Conservation (phyloP, 2,797 vertebrate species). For the Mastacembelus armatus region DNA sequence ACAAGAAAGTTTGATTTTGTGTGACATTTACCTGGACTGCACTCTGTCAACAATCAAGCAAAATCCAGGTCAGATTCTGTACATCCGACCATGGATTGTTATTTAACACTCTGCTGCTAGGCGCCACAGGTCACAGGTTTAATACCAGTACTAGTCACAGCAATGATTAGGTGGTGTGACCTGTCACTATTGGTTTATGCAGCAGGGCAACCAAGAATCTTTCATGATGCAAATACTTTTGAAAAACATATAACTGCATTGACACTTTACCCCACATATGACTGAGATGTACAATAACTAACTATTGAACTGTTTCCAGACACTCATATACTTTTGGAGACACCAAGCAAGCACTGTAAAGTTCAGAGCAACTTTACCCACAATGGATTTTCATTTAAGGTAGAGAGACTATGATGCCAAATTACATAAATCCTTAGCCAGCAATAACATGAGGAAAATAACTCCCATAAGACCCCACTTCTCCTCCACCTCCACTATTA, state of each 20-base stretch:
- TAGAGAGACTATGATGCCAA: slow-evolving; percentile 23
- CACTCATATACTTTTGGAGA: slow-evolving; percentile 20
- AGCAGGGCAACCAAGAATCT: neutral
- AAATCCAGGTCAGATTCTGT: slow-evolving; percentile 24
- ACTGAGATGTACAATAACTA: neutral
- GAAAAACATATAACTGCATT: neutral
- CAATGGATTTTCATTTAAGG: slow-evolving; percentile 58
- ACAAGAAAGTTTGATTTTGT: slow-evolving; percentile 45
- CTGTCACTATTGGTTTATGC: neutral
- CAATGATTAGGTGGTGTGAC: too few species aligned
- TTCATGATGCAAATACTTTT: neutral
- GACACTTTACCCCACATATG: neutral
- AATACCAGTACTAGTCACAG: neutral
- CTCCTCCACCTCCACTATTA: slow-evolving; percentile 36
- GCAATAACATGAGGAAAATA: slow-evolving; percentile 41
- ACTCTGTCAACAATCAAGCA: slow-evolving; percentile 57
- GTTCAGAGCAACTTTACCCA: slow-evolving; percentile 34
- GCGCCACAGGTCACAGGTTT: neutral
- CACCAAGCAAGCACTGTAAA: slow-evolving; percentile 12
- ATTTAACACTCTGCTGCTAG: slow-evolving; percentile 4
- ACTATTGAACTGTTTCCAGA: slow-evolving; percentile 16
- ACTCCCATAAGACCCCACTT: slow-evolving; percentile 52
- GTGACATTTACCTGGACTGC: slow-evolving; percentile 63
- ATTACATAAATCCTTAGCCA: slow-evolving; percentile 58
- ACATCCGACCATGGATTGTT: slow-evolving; percentile 5